phyloP scores from a whole-genome alignment of 2,113 vertebrate genomes.

The Poeciliopsis occidentalis region DNA sequence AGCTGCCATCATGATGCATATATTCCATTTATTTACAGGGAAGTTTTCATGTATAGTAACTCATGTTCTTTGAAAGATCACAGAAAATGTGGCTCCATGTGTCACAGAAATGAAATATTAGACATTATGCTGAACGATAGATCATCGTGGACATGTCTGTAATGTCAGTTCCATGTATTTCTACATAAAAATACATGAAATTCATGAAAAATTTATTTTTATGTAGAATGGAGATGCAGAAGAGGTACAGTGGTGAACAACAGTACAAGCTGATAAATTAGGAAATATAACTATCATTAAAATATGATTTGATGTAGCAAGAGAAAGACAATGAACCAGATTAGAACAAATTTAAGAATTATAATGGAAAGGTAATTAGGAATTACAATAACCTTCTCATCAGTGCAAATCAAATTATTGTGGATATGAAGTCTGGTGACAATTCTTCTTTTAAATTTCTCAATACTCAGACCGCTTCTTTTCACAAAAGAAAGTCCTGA shows the following conservation, averaged over 20 bases:
- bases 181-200: neutral
- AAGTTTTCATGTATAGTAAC: neutral
- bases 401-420: neutral
- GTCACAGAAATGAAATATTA: constrained; percentile 33
- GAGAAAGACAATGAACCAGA: neutral
- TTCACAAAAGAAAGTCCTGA: neutral
- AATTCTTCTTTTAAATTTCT: neutral
- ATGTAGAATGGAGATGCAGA: constrained; percentile 17
- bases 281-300: neutral
- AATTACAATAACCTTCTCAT: neutral
- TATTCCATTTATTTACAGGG: too few relatives aligned
- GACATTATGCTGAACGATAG: constrained; percentile 17
- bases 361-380: neutral
- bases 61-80: neutral
- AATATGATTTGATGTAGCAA: neutral
- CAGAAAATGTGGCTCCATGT: neutral
- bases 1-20: neutral
- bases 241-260: neutral
- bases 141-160: constrained; percentile 17
- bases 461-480: neutral
- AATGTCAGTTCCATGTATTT: constrained; percentile 30
- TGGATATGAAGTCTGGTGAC: neutral
- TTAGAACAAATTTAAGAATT: neutral
- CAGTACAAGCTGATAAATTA: neutral
- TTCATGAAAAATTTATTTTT: constrained; percentile 23